A percentile compares a stretch with the other conserved stretches of the same genome.
These are phyloP conservation scores for Dinoponera quadriceps DNA, from an alignment of 1,140 invertebrate species.

Conservation along the genomic window DNA sequence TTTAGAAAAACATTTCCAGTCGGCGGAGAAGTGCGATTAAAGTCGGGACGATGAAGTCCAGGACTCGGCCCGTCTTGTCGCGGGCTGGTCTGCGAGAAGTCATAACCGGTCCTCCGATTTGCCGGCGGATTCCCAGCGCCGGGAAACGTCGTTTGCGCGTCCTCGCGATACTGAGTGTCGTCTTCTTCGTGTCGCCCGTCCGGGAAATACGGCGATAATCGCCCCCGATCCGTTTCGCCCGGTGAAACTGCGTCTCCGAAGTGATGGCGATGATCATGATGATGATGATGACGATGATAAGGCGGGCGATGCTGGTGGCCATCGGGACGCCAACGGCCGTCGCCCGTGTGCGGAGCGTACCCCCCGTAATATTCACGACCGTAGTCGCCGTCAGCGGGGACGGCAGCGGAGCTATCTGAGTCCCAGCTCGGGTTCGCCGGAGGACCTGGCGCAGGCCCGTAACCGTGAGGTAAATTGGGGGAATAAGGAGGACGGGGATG, in stretches of 20 bases:
- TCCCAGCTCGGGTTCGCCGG: slow-evolving; percentile 25
- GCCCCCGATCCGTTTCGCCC: slow-evolving; percentile 15
- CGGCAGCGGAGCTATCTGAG: too few species aligned
- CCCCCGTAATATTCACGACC: background rate
- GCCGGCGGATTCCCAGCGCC: background rate
- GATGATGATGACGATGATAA: slow-evolving; percentile 31
- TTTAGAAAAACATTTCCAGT: slow-evolving; percentile 63
- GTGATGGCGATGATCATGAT: slow-evolving; percentile 50
- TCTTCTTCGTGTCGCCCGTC: background rate
- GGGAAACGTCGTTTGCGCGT: slow-evolving; percentile 3
- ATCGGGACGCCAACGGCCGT: background rate
- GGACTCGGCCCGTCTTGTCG: slow-evolving; percentile 41
- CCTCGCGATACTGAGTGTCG: background rate
- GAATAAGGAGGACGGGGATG: slow-evolving; percentile 23
- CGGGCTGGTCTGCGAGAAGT: slow-evolving; percentile 30
- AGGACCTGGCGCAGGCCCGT: slow-evolving; percentile 4
- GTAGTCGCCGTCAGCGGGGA: background rate
- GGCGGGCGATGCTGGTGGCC: slow-evolving; percentile 28
- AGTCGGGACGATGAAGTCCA: slow-evolving; percentile 19
- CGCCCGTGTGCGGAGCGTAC: background rate
- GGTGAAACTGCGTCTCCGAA: slow-evolving; percentile 45
- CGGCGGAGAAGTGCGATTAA: background rate
- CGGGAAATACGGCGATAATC: slow-evolving; percentile 15
- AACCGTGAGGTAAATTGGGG: background rate
- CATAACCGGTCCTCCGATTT: slow-evolving; percentile 2